Percentiles rank a stretch among this genome's conserved stretches.
Evolutionary conservation across 2,113 vertebrate genomes (phyloP).

Genomic region (Fulmarus glacialis): DNA sequence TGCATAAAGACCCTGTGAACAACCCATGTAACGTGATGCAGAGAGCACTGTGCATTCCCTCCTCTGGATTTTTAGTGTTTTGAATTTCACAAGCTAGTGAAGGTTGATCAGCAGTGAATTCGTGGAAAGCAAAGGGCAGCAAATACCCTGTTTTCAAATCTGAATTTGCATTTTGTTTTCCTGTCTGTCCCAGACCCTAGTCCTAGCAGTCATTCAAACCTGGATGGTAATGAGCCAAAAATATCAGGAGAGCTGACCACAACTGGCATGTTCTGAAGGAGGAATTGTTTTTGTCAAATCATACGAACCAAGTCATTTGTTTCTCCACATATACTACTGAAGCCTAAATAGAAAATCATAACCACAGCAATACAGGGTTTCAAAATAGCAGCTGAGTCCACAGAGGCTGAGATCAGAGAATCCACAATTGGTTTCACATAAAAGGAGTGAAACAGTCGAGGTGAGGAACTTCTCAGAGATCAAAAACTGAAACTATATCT

Average conservation of each 20-base stretch:
- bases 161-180: background rate
- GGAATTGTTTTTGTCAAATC: background rate
- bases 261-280: background rate
- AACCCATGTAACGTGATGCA: rapidly evolving
- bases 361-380: background rate
- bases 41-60: background rate
- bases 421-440: background rate
- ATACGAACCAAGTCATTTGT: background rate
- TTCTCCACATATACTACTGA: background rate
- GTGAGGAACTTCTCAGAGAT: background rate
- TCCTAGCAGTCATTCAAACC: background rate
- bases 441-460: background rate
- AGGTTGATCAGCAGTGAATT: background rate
- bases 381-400: background rate
- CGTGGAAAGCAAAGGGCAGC: background rate
- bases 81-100: background rate
- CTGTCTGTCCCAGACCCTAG: background rate
- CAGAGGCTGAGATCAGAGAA: background rate
- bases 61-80: background rate
- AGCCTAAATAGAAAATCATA: background rate
- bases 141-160: background rate
- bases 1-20: background rate
- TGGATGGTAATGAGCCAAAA: background rate
- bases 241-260: background rate
- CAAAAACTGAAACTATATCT: background rate